Evolutionary conservation across 2,888 invertebrate genomes (phyloP), one percentile per base, ranked within the genome.

Genomic region (Orchesella flavescens): DNA sequence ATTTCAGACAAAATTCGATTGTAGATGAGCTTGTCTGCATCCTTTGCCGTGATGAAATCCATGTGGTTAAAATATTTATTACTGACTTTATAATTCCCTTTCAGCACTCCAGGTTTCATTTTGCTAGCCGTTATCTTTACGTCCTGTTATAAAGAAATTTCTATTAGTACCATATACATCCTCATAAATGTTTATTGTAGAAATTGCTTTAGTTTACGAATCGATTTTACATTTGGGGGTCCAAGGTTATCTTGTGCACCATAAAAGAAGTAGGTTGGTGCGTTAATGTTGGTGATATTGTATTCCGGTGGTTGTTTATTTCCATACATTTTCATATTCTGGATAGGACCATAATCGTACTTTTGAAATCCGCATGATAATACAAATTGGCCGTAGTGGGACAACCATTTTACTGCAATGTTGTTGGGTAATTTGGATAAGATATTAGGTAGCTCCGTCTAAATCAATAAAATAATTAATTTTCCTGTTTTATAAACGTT

Each of bases 371-470:
- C 1, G 46, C 78, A 78, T 1, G 59, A 17, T 7, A 19, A 24
- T 49, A 71, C 49, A 2, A 15, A 19, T 61, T 78, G 78, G 7
- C 15, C 49, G 46, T 63, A 78, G 63, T 78, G 78, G 7, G 63
- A 34, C 1, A 78, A 3, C n/a, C 71, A 71, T 49, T 68, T 59
- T 0, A 78, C 17, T 4, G 78, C 69, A 24, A 63, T 21, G 34
- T 43, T 71, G 43, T 78, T 61, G 0, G 63, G 63, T 9, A 78
- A 34, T 53, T 78, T 78, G 0, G 61, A 1, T 0, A 78, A 23
- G 34, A 78, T 71, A 21, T 71, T 71, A 15, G 78, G 78, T 4
- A 78, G 23, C 24, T 78, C 63, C 0, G 78, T 78, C 78, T 78
- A 55, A 19, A 65, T n/a, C n/a, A n/a, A 10, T 13, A 12, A 74